Evolutionary conservation across 2,797 vertebrate species (phyloP), one percentile per base, ranked within the genome.

Genomic region (Channallabes apus): DNA sequence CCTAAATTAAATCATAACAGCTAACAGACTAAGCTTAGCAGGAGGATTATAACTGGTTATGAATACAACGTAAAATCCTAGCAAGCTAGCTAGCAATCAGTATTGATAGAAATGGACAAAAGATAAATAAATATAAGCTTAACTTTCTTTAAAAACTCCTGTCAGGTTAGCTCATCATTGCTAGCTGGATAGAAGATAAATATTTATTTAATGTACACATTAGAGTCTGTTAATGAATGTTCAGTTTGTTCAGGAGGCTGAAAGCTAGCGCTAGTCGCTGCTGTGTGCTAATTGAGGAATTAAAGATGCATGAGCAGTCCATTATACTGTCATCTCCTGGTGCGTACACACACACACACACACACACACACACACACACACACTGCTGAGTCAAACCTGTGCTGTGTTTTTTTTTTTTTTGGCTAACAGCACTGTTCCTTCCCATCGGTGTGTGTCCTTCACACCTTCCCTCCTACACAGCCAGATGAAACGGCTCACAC

Each of bases 271-370:
- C 38, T 65, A 4, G 76, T 56, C 4, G 17, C 41, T 15, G 35
- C 15, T 32, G 35, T 46, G 72, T 58, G 81, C 76, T 80, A 71
- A 76, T 81, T 64, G 56, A 8, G 1, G 61, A 18, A 78, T 88
- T 67, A 87, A 84, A 87, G 69, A 88, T 84, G 41, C 58, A 85
- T 82, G 76, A 85, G 73, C 22, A 51, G 38, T 29, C 80, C 46
- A 59, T 65, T 27, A 80, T 51, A 58, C 72, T 82, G 80, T 82
- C 27, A 69, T 78, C 83, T 29, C 62, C 61, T 29, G 32, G 38
- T 14, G 32, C n/a, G 14, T 29, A 32, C n/a, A 20, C 72, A 56
- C 71, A 73, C 71, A 73, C 71, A 73, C 71, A 72, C 69, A 72
- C 71, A 73, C 71, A 73, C 69, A 38, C 67, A 72, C 71, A 56